These are phyloP conservation scores for Darevskia nairensis DNA, from an alignment of 2,797 vertebrate genomes.

Conservation along the genomic window DNA sequence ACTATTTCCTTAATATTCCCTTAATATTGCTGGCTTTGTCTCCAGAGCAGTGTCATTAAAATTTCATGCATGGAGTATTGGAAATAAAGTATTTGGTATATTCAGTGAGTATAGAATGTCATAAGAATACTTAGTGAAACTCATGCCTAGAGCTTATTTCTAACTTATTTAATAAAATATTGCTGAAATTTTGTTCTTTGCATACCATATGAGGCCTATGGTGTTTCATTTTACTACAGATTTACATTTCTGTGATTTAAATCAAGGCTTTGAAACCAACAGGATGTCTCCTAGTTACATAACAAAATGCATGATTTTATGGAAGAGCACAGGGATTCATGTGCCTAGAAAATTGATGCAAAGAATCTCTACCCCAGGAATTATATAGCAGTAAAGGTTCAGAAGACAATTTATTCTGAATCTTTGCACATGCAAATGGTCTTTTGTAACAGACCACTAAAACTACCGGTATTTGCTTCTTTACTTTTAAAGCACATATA, in stretches of 20 bases:
- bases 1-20: constrained; percentile 14
- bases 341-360: constrained; percentile 22
- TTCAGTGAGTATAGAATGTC: constrained; percentile 37
- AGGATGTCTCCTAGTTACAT: background rate
- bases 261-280: background rate
- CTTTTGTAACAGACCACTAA: background rate
- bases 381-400: background rate
- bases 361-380: background rate
- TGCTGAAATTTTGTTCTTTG: background rate
- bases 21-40: constrained; percentile 32
- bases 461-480: background rate
- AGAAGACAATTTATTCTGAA: background rate
- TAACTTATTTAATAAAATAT: background rate
- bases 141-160: constrained; percentile 10
- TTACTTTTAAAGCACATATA: background rate
- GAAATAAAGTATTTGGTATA: constrained; percentile 32
- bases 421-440: background rate
- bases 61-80: background rate
- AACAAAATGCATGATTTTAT: background rate
- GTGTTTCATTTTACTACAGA: background rate
- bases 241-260: background rate
- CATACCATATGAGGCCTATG: no score
- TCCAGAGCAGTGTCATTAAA: constrained; percentile 23
- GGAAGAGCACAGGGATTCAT: rapidly evolving
- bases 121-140: constrained; percentile 33